Conservation (phyloP, 2,888 invertebrate species). For the Blera fallax region DNA sequence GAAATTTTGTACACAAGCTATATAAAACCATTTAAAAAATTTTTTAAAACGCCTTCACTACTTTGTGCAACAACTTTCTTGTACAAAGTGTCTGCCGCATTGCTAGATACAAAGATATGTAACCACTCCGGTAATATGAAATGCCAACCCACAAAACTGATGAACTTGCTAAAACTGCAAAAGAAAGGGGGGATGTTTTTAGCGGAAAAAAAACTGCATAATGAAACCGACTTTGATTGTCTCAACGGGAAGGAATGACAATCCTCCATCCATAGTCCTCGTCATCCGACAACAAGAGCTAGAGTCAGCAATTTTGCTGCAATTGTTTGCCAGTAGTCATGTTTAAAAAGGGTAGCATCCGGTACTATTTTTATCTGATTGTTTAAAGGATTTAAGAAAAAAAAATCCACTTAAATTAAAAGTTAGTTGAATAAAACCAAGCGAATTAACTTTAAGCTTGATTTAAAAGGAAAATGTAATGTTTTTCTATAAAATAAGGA, state of each 20-base stretch:
- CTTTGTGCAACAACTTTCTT: background rate
- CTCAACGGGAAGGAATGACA: constrained; percentile 51
- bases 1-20: background rate
- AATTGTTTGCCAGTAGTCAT: constrained; percentile 45
- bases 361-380: constrained; percentile 20
- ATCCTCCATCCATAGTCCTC: constrained; percentile 27
- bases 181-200: constrained; percentile 9
- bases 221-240: constrained; percentile 46
- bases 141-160: constrained; percentile 18
- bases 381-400: constrained; percentile 29
- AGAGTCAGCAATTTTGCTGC: constrained; percentile 26
- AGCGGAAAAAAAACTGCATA: constrained; percentile 26
- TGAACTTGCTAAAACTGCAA: constrained; percentile 40
- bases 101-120: background rate
- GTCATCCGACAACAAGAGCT: constrained; percentile 18
- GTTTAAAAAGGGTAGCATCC: constrained; percentile 30
- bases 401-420: constrained; percentile 13
- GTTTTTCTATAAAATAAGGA: background rate
- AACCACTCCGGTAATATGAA: constrained; percentile 16
- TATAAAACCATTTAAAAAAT: background rate
- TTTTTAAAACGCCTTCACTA: background rate
- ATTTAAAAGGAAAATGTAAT: background rate
- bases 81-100: background rate
- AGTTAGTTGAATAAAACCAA: background rate
- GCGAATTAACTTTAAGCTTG: background rate